Base-by-base conservation (phyloP, 2,888 invertebrate species). In the Apantesis nais region DNA sequence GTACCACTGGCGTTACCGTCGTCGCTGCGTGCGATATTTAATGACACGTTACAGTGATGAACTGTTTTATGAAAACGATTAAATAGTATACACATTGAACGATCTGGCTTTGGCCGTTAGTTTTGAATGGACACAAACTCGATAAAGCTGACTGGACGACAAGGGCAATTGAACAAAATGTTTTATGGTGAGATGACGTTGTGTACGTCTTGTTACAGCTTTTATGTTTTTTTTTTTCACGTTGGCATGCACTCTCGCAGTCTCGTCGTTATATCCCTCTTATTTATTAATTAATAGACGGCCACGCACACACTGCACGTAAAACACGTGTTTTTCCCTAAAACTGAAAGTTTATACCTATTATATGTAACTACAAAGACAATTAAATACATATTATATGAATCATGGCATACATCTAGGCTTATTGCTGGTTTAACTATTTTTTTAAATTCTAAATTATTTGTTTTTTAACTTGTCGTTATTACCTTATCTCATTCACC, bases 131-230 rank as follows among this genome's bases (percentile, higher is more conserved):
- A 93, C 93, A 85, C 87, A 83, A 86, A 87, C 83, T 83, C 88
- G 82, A 86, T 91, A 85, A 85, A 86, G 85, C 86, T 87, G 84
- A 87, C 83, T 79, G 86, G 89, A 83, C 86, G 86, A 86, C 92
- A 88, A 89, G 89, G 89, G 88, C 91, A 88, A 82, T 89, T 88
- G 89, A 90, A 90, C 90, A 92, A 93, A 89, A 95, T 95, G 95
- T 91, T 94, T 90, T 94, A 94, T 92, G 95, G 95, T 95, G 95
- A 95, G 95, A 93, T 89, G 86, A 86, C 87, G 87, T 88, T 90
- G 90, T 91, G 90, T 88, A 88, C 87, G 87, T 89, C 88, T 88
- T 88, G 86, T 88, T 58, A 86, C 81, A 85, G 90, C 88, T 91
- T 87, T 88, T 82, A 83, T 87, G 83, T 88, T 88, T 89, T 88